A percentile compares a stretch with the other conserved stretches of the same genome.
Evolutionary conservation across 2,113 vertebrate genomes (phyloP).

Genomic region (Pitta sordida): DNA sequence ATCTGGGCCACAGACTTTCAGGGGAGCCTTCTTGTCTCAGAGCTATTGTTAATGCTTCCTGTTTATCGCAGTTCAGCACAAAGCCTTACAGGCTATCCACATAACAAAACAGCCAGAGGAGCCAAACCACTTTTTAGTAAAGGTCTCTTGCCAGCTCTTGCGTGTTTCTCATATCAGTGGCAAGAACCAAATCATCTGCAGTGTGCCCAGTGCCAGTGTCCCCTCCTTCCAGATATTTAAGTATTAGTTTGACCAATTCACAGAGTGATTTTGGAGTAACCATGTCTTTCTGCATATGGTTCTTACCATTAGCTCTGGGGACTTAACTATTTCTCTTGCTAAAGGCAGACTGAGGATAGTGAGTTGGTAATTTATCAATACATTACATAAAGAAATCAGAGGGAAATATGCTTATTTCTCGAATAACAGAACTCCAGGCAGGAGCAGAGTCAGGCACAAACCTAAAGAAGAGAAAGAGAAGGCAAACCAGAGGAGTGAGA

Average conservation of each 20-base stretch:
- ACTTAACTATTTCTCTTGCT: neutral
- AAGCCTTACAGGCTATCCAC: conserved; percentile 21
- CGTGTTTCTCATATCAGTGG: neutral
- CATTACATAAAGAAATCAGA: neutral
- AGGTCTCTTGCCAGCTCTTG: neutral
- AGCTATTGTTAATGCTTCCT: conserved; percentile 62
- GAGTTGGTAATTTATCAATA: neutral
- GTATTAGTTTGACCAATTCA: neutral
- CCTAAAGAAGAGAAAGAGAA: neutral
- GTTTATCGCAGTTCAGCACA: conserved; percentile 53
- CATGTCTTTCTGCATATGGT: neutral
- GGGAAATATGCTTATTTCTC: neutral
- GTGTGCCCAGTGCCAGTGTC: neutral
- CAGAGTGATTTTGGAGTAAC: neutral
- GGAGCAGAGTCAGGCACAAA: neutral
- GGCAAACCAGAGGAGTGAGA: neutral
- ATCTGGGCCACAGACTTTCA: neutral
- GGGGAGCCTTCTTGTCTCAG: conserved; percentile 52
- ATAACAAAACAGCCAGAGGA: neutral
- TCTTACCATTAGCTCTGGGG: neutral
- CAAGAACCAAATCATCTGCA: neutral
- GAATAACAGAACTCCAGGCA: neutral
- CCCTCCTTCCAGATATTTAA: neutral
- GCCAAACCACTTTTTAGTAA: neutral
- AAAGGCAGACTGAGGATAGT: neutral